Evolutionary conservation across 2,797 vertebrate genomes (phyloP).

Genomic region (Pseudochirops cupreus): DNA sequence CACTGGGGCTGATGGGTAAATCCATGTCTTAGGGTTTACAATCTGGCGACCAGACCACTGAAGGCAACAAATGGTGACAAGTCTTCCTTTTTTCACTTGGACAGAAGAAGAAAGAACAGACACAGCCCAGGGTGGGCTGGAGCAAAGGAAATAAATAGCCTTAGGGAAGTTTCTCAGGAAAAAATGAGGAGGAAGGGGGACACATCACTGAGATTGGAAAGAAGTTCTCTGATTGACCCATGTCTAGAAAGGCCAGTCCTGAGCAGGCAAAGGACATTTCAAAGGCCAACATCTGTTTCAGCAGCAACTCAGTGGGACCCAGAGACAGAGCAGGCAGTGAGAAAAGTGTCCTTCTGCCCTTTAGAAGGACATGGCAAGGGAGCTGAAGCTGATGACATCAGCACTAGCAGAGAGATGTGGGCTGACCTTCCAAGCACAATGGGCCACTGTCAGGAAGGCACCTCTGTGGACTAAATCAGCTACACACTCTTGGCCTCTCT

Average conservation of each 20-base stretch:
- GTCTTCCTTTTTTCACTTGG: not conserved
- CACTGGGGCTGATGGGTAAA: not conserved
- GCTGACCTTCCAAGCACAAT: not conserved
- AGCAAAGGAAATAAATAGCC: not conserved
- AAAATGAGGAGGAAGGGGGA: not conserved
- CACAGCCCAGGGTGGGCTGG: not conserved
- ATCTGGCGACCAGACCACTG: not conserved
- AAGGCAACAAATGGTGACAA: not conserved
- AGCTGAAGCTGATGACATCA: not conserved
- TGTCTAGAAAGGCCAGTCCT: not conserved
- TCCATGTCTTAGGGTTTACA: not conserved
- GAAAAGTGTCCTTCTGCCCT: not conserved
- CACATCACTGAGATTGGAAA: not conserved
- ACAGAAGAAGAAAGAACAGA: not conserved
- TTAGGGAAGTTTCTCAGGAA: not conserved
- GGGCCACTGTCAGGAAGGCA: not conserved
- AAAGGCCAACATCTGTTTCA: not conserved
- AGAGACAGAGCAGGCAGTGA: not conserved
- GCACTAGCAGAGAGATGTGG: not conserved
- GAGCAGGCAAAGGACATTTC: not conserved
- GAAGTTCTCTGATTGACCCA: not conserved
- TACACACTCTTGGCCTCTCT: not conserved
- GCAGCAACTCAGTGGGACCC: not conserved
- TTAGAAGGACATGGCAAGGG: not conserved
- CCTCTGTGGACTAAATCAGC: not conserved